Evolutionary conservation across 2,888 invertebrate genomes (phyloP), one percentile per base, ranked within the genome.

Genomic region (Synanthedon formicaeformis): DNA sequence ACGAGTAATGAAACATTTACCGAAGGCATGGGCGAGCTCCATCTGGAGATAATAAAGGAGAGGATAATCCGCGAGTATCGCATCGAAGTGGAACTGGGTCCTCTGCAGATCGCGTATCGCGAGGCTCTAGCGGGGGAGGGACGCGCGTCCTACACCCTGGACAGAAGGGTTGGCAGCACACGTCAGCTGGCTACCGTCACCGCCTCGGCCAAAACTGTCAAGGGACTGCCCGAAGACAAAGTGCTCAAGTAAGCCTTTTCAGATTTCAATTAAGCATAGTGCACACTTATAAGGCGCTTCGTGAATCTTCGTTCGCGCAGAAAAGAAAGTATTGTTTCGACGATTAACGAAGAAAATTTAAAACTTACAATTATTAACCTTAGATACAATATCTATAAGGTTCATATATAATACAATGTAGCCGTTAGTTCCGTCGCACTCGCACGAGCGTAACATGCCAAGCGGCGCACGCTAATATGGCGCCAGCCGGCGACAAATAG

Each of bases 11-110:
- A 34, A 34, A 34, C 34, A 10, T 34, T 34, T 34, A 2, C 10
- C 5, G 10, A 68, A 91, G 96, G 98, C 12, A 99, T 99, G 99
- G 99, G 99, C 1, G 98, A 99, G 78, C 89, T 99, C 1, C 99
- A 99, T 73, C 88, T 99, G 56, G 98, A 99, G 60, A 93, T 98
- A 56, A 93, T 98, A 45, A 94, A 93, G 70, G 96, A 98, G 61
- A 90, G 99, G 16, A 92, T 99, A 51, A 76, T 91, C 50, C 91
- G 92, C 53, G 97, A 99, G 66, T 98, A 96, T 77, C 95, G 94
- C 71, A 91, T 99, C 53, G 95, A 98, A 12, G 97, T 92, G 0
- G 95, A 97, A 58, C 81, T 98, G 18, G 99, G 99, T 0, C 92
- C 95, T 0, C 79, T 99, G 18, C 96, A 96, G 88, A 97, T 98